Evolutionary conservation across 2,888 invertebrate species (phyloP).

Genomic region (Leucophora obtusa): DNA sequence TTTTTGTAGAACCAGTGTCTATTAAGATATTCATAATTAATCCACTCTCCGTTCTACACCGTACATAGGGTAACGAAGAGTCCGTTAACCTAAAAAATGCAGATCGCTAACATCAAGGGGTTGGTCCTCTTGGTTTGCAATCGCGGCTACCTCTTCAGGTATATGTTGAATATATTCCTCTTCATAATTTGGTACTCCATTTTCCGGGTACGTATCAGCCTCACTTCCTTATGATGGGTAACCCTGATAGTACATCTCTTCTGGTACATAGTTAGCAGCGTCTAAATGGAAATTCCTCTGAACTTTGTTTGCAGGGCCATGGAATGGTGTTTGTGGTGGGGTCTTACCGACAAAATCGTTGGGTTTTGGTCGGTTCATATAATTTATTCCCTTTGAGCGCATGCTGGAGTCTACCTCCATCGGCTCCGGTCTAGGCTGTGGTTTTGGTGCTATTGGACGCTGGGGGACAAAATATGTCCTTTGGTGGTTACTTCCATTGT

Average conservation of each 20-base stretch:
- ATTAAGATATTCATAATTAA: neutral
- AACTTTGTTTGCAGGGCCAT: neutral
- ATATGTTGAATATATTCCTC: too few species aligned
- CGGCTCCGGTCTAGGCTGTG: slow-evolving; percentile 33
- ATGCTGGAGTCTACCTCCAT: slow-evolving; percentile 21
- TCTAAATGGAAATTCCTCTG: too few species aligned
- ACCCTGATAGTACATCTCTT: too few species aligned
- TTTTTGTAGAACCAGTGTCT: neutral
- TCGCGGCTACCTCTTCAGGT: too few species aligned
- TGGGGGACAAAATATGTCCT: too few species aligned
- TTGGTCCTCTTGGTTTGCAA: too few species aligned
- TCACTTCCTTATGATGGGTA: too few species aligned
- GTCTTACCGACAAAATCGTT: slow-evolving; percentile 17
- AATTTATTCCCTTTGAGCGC: slow-evolving; percentile 2
- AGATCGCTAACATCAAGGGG: neutral
- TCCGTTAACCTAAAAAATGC: neutral
- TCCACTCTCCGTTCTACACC: neutral
- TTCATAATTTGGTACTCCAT: too few species aligned
- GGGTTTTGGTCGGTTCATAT: slow-evolving; percentile 10
- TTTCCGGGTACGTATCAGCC: too few species aligned
- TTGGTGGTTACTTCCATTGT: too few species aligned
- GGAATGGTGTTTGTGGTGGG: neutral
- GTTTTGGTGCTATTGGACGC: slow-evolving; percentile 27
- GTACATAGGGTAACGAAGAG: neutral
- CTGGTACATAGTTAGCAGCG: too few species aligned